Percentiles rank a stretch among this genome's conserved stretches.
These are phyloP conservation scores for Cantharis rufa DNA, from an alignment of 2,888 invertebrate genomes.

Conservation along the genomic window DNA sequence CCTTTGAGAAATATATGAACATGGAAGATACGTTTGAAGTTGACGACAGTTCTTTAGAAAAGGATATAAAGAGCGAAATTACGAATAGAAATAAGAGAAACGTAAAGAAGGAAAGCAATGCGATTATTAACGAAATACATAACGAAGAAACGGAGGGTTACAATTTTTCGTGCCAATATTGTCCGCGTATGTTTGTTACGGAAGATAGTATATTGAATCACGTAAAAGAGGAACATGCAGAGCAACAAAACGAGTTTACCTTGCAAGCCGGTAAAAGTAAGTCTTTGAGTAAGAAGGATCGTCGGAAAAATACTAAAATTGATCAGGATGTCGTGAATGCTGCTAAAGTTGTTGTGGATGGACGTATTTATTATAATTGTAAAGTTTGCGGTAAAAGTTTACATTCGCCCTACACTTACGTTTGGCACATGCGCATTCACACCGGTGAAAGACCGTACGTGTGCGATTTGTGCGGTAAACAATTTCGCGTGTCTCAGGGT, in stretches of 20 bases:
- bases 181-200: constrained; percentile 41
- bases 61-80: not conserved
- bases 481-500: constrained; percentile 68
- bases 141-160: constrained; percentile 19
- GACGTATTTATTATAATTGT: constrained; percentile 62
- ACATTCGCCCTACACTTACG: constrained; percentile 65
- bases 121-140: not conserved
- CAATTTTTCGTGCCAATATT: constrained; percentile 44
- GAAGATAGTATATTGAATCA: constrained; percentile 45
- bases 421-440: constrained; percentile 67
- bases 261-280: constrained; percentile 5
- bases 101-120: not conserved
- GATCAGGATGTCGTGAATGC: constrained; percentile 54
- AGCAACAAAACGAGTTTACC: constrained; percentile 22
- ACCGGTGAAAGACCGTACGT: constrained; percentile 69
- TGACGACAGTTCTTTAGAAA: not conserved
- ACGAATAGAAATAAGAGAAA: not conserved
- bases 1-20: not conserved
- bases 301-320: constrained; percentile 45
- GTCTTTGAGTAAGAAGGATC: constrained; percentile 30
- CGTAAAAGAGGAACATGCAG: constrained; percentile 41
- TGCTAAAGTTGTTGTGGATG: constrained; percentile 56
- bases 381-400: constrained; percentile 63
- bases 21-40: not conserved
- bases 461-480: constrained; percentile 69